Conservation (phyloP, 2,797 vertebrate genomes). For the Danio albolineatus region DNA sequence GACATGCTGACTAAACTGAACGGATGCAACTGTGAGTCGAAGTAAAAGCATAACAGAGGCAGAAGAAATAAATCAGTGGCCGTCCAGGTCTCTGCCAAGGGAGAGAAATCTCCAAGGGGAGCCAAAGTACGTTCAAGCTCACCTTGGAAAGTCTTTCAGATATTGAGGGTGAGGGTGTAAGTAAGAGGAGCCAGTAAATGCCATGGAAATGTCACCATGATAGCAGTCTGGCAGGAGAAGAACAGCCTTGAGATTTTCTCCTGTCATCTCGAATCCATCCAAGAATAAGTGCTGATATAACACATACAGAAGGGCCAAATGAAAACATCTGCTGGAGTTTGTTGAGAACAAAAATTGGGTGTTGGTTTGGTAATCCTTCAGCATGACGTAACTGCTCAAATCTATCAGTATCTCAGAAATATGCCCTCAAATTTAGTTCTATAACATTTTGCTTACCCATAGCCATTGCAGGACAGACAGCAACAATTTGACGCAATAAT, state of each 20-base stretch:
- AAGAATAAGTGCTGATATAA: slow-evolving; percentile 53
- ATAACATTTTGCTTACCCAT: too few species aligned
- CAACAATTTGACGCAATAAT: too few species aligned
- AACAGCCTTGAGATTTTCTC: slow-evolving; percentile 5
- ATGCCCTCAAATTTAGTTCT: neutral
- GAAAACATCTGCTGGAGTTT: slow-evolving; percentile 34
- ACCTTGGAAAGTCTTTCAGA: slow-evolving; percentile 60
- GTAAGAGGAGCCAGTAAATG: slow-evolving; percentile 66
- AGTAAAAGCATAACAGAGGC: slow-evolving; percentile 49
- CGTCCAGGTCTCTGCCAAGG: slow-evolving; percentile 57
- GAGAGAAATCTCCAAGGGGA: slow-evolving; percentile 62
- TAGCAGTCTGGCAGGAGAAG: slow-evolving; percentile 63
- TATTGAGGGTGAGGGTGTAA: slow-evolving; percentile 54
- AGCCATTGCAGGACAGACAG: too few species aligned
- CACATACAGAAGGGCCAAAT: slow-evolving; percentile 39
- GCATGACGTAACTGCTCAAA: neutral
- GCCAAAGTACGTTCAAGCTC: slow-evolving; percentile 61
- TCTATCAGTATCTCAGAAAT: neutral
- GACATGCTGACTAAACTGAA: slow-evolving; percentile 65
- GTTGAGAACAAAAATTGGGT: slow-evolving; percentile 25
- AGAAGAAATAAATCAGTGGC: slow-evolving; percentile 60
- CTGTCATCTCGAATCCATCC: slow-evolving; percentile 14
- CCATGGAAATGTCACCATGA: slow-evolving; percentile 75
- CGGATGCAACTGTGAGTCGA: slow-evolving; percentile 52
- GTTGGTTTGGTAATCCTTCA: slow-evolving; percentile 12